phyloP scores from a whole-genome alignment of 2,888 invertebrate genomes.

The Hyalella azteca region DNA sequence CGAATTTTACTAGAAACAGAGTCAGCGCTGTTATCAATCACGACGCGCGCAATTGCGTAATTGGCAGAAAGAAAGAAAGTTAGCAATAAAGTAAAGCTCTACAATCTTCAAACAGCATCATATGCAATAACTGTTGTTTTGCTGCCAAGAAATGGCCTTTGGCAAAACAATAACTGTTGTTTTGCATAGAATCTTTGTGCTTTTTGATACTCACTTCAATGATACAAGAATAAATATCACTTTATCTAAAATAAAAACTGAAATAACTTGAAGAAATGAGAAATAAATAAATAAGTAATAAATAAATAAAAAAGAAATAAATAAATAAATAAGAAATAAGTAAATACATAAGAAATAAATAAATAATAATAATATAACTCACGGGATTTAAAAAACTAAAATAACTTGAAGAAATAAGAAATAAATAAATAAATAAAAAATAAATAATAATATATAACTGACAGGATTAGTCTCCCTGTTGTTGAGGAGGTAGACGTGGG shows the following conservation, averaged over 20 bases:
- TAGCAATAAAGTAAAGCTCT: no score
- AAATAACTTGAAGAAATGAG: neutral
- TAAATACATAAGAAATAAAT: neutral
- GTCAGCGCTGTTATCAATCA: no score
- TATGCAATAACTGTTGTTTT: neutral
- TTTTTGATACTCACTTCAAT: no score
- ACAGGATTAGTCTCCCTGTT: constrained; percentile 38
- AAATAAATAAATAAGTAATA: neutral
- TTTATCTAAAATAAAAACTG: neutral
- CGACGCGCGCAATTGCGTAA: no score
- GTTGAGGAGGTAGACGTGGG: constrained; percentile 66
- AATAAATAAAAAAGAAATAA: neutral
- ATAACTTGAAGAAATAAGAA: neutral
- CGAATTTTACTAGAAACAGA: no score
- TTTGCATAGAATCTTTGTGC: no score
- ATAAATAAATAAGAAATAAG: neutral
- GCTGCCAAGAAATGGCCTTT: neutral
- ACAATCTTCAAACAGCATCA: no score
- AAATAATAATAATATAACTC: neutral
- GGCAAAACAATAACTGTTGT: no score
- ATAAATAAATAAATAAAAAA: neutral
- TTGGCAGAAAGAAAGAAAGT: no score
- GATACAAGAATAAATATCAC: neutral
- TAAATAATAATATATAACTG: neutral
- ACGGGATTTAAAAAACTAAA: neutral